phyloP scores from a whole-genome alignment of 2,113 vertebrate genomes.

The Gasterosteus aculeatus region DNA sequence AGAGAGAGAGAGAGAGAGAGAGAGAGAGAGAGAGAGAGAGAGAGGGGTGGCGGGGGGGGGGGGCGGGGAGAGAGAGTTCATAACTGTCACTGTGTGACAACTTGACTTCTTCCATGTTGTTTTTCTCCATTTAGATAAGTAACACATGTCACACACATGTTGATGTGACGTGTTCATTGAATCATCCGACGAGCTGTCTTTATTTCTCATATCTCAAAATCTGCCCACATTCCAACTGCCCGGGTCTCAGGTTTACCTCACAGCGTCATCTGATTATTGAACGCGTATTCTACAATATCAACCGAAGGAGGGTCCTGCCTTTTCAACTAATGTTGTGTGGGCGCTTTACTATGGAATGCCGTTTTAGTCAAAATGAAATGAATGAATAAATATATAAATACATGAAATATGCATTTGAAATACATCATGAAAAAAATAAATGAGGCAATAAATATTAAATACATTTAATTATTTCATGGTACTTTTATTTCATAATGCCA shows the following conservation, averaged over 20 bases:
- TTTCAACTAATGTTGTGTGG: background rate
- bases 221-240: background rate
- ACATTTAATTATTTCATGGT: too few species aligned
- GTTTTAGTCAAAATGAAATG: too few species aligned
- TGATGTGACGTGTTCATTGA: background rate
- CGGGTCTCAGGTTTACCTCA: background rate
- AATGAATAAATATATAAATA: too few species aligned
- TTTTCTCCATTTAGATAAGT: background rate
- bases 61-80: background rate
- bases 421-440: too few species aligned
- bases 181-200: background rate
- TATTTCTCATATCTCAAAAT: background rate
- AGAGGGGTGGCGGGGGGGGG: too few species aligned
- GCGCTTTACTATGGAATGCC: too few species aligned
- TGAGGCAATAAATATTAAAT: too few species aligned
- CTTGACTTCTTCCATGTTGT: background rate
- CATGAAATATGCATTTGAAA: too few species aligned
- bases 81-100: conserved; percentile 9
- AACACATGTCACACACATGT: background rate
- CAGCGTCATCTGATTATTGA: background rate
- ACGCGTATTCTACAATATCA: background rate
- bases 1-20: background rate
- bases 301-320: background rate
- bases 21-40: too few species aligned
- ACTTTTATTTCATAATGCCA: too few species aligned